A percentile compares a stretch with the other conserved stretches of the same genome.
These are phyloP conservation scores for Phocoena sinus DNA, from an alignment of 2,113 vertebrate genomes.

Conservation along the genomic window DNA sequence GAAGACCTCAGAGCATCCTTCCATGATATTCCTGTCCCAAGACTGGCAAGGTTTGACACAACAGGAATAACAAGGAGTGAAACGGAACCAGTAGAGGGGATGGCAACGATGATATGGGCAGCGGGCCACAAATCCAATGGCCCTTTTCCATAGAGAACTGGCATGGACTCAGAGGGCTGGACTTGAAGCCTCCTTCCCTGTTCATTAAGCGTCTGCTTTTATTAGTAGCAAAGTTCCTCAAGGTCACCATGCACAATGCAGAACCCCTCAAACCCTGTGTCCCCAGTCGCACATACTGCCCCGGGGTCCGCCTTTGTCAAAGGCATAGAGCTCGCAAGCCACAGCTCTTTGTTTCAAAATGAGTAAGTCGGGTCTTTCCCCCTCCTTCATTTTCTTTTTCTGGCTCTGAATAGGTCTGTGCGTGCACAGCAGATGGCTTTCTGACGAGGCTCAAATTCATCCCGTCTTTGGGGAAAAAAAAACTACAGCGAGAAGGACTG, in stretches of 20 bases:
- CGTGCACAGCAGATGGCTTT: conserved; percentile 70
- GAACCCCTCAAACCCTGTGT: not conserved
- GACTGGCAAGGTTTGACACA: not conserved
- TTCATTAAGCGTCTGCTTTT: fast-evolving
- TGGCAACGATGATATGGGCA: not conserved
- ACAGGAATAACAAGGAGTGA: not conserved
- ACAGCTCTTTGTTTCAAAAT: conserved; percentile 11
- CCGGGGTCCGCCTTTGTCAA: not conserved
- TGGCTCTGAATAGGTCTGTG: conserved; percentile 62
- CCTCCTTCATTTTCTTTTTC: conserved; percentile 53
- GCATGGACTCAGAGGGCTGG: not conserved
- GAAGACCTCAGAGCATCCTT: not conserved
- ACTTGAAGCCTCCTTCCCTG: not conserved
- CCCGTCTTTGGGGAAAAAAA: conserved; percentile 61
- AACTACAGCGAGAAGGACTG: conserved; percentile 54
- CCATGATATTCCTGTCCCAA: not conserved
- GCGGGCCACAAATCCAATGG: not conserved
- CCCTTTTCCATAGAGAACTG: not conserved
- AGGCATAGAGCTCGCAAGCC: not conserved
- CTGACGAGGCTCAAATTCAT: conserved; percentile 68
- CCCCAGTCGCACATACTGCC: not conserved
- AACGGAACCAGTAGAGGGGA: not conserved
- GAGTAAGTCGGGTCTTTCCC: conserved; percentile 41
- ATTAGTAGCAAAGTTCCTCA: not conserved
- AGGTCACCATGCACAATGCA: not conserved